Base-by-base conservation (phyloP, 2,797 vertebrate genomes). In the Enteromius thamalakanensis region DNA sequence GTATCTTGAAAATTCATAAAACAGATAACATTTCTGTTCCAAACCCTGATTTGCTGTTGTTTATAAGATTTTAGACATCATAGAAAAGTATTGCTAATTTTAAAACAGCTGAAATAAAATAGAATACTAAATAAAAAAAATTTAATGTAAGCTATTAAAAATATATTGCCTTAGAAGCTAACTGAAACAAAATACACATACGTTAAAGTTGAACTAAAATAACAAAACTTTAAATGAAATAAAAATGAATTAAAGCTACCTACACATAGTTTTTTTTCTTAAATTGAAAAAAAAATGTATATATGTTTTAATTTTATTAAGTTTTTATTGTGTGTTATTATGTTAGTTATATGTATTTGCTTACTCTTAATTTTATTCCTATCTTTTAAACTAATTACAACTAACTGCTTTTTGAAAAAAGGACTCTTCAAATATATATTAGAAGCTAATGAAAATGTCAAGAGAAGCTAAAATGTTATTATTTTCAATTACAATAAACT, bases 11-110 rank as follows among this genome's bases (percentile, higher is more conserved):
- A 69, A 69, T 4, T 23, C 29, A 4, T 3, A 55, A 82, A 12
- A 65, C 32, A 64, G 26, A 32, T n/a, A 51, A 62, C 1, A 9
- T 55, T 14, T 60, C 49, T 78, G 65, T 70, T 83, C 65, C 51
- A 83, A 78, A 70, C 51, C 72, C 37, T 65, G 58, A 40, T 47
- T 37, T 37, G 32, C 71, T 32, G 29, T 32, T 32, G 29, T 45
- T 51, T 26, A 14, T 2, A 15, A 53, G 71, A 49, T 64, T 62
- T 47, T 42, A 55, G 47, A 5, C 17, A 42, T 71, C n/a, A 11
- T 40, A 70, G 8, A 21, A 17, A 45, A 58, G 85, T 51, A 2
- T 51, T 17, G 21, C 21, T 29, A 32, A 34, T 21, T 34, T 19
- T 10, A 29, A 29, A 62, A 62, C 23, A 14, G 58, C 58, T 51